Conservation (phyloP, 2,888 invertebrate species). For the Pristionchus entomophagus region DNA sequence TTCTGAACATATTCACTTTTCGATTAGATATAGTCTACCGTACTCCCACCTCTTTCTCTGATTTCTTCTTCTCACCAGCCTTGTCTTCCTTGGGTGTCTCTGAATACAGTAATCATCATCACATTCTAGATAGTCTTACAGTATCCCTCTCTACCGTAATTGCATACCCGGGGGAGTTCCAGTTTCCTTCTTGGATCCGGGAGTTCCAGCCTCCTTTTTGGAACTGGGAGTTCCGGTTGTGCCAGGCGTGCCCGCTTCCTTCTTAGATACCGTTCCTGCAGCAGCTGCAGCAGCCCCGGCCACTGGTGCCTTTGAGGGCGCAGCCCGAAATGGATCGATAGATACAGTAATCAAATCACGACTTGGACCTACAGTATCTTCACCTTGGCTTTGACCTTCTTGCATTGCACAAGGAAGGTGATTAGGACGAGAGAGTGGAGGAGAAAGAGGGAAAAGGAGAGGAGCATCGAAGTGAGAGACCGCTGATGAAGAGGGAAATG, state of each 20-base stretch:
- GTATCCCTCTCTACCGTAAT: background rate
- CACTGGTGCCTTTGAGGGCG: background rate
- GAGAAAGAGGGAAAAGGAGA: background rate
- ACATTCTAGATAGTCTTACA: background rate
- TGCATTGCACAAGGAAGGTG: slow-evolving; percentile 2
- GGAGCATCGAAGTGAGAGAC: background rate
- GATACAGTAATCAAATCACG: background rate
- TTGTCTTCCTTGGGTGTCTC: slow-evolving; percentile 35
- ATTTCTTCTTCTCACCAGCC: background rate
- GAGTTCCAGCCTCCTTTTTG: background rate
- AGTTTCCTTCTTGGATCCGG: slow-evolving; percentile 25
- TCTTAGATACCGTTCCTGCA: background rate
- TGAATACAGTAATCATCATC: background rate
- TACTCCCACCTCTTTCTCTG: background rate
- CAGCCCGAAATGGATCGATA: background rate
- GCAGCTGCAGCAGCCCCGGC: background rate
- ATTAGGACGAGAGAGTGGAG: slow-evolving; percentile 4
- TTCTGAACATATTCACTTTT: background rate
- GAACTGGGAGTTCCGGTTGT: background rate
- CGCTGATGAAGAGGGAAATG: slow-evolving; percentile 52
- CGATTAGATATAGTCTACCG: background rate
- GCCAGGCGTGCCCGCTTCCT: background rate
- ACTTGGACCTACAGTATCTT: background rate
- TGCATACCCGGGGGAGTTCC: too few relatives aligned
- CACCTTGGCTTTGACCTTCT: slow-evolving; percentile 33